Conservation (phyloP, 2,113 vertebrate species). For the Salvelinus sp. region DNA sequence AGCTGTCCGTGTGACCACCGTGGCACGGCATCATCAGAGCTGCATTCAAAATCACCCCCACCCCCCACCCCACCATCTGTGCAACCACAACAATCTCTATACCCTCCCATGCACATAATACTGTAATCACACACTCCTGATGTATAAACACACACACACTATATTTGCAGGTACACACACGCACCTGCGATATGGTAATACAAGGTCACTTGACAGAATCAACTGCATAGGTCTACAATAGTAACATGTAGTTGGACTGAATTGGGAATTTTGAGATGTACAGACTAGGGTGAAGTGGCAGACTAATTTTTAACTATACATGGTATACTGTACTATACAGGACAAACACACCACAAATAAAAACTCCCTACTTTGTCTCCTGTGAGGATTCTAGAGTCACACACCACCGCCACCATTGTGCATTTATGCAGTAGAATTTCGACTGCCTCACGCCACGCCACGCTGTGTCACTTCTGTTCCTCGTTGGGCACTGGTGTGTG, state of each 20-base stretch:
- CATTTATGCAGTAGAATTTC: constrained; percentile 91
- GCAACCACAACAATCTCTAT: constrained; percentile 76
- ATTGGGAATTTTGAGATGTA: background rate
- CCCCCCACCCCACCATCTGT: constrained; percentile 73
- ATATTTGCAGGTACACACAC: background rate
- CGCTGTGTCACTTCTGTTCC: constrained; percentile 49
- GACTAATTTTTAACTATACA: background rate
- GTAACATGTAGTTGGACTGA: background rate
- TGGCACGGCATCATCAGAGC: constrained; percentile 69
- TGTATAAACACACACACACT: background rate
- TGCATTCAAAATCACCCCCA: constrained; percentile 37
- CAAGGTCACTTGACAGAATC: background rate
- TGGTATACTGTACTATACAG: background rate
- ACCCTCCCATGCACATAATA: constrained; percentile 62
- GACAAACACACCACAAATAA: background rate
- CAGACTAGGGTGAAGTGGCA: background rate
- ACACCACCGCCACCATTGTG: constrained; percentile 74
- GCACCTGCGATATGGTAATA: background rate
- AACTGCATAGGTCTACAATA: background rate
- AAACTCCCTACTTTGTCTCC: background rate
- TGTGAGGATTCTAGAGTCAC: background rate
- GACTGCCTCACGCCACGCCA: no score
- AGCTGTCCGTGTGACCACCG: constrained; percentile 78
- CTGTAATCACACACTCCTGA: constrained; percentile 36
- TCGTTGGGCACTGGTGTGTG: constrained; percentile 69